Conservation (phyloP, 2,888 invertebrate species). For the Halictus quadricinctus region DNA sequence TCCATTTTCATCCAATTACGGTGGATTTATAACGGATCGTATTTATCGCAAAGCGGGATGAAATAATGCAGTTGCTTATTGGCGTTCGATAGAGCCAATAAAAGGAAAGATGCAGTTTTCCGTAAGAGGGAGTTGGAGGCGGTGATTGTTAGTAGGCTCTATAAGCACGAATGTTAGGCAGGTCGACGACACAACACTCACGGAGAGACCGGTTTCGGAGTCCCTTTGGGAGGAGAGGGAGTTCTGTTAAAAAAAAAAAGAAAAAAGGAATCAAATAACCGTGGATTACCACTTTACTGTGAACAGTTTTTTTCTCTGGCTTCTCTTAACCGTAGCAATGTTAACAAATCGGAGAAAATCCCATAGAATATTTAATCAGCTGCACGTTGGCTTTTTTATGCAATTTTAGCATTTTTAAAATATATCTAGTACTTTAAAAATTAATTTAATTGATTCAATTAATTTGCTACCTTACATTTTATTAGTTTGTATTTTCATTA, state of each 20-base stretch:
- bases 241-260: constrained; percentile 66
- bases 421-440: not conserved
- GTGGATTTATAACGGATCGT: not conserved
- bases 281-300: constrained; percentile 47
- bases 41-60: not conserved
- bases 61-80: constrained; percentile 4
- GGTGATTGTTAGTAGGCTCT: constrained; percentile 58
- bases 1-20: not conserved
- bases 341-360: not conserved
- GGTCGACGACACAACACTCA: constrained; percentile 80
- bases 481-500: not conserved
- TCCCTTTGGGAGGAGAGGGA: constrained; percentile 73
- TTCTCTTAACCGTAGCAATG: constrained; percentile 6
- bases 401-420: not conserved
- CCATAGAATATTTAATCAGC: not conserved
- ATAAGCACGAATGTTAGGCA: constrained; percentile 79
- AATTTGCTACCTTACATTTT: not conserved
- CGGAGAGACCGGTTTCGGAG: constrained; percentile 79
- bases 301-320: constrained; percentile 39
- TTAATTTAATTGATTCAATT: not conserved
- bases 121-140: constrained; percentile 36
- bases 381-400: not conserved
- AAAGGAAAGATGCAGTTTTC: constrained; percentile 41
- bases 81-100: not conserved
- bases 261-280: constrained; percentile 60